phyloP scores from a whole-genome alignment of 2,797 vertebrate genomes.

The Zalophus californianus region DNA sequence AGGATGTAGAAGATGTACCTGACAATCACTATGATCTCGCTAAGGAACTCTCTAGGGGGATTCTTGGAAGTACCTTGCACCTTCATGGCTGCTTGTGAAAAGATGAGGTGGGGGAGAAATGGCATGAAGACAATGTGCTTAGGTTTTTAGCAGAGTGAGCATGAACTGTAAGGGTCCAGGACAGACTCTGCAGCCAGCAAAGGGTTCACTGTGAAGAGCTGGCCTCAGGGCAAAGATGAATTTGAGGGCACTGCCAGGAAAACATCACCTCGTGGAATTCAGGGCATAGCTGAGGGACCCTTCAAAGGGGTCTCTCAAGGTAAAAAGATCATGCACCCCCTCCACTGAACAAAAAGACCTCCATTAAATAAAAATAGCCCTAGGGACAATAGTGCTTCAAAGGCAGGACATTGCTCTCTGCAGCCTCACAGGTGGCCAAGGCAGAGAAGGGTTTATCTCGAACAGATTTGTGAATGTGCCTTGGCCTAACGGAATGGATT shows the following conservation, averaged over 20 bases:
- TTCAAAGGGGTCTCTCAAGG: accelerated
- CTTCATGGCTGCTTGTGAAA: too few species aligned
- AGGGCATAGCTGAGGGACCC: neutral
- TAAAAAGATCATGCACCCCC: accelerated
- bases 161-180: accelerated
- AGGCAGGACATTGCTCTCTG: accelerated
- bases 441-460: accelerated
- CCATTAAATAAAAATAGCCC: neutral
- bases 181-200: neutral
- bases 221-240: neutral
- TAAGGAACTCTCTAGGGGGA: accelerated
- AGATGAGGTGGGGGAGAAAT: neutral
- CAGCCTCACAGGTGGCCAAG: neutral
- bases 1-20: accelerated
- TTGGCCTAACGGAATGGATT: neutral
- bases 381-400: accelerated
- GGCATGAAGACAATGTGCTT: neutral
- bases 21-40: accelerated
- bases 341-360: neutral
- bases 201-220: neutral
- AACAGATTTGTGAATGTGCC: neutral
- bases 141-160: neutral
- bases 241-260: too few species aligned
- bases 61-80: neutral
- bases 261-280: neutral